Base-by-base conservation (phyloP, 1,140 invertebrate genomes). In the Meloidogyne floridensis region DNA sequence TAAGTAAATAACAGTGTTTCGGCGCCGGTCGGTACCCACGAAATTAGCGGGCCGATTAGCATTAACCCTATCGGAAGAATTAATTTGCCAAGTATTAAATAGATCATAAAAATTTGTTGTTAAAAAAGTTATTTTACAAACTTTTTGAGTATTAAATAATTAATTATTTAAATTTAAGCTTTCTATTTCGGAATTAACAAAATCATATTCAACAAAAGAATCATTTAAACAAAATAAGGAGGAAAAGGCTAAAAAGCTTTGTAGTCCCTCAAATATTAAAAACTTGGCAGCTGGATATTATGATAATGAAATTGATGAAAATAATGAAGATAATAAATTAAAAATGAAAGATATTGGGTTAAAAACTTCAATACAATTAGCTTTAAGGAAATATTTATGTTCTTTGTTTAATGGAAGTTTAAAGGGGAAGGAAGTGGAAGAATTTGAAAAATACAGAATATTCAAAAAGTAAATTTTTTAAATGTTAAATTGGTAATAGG, bases 321-420 rank as follows among this genome's bases (percentile, higher is more conserved):
- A 59, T 15, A 3, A 15, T 4, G 47, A 8, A 13, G n/a, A n/a
- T n/a, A 13, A 59, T 15, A 59, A 59, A 15, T 15, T 59, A 3
- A 3, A 3, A 59, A 59, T 5, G 15, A 59, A 15, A 15, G 13
- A 59, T 2, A 59, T 59, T 65, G 47, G 47, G 7, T 13, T 65
- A n/a, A 65, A 65, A 65, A n/a, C n/a, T n/a, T n/a, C 15, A 65
- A 65, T 65, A 5, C 15, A 65, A n/a, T 65, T 65, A n/a, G 59
- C 15, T 6, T 65, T 65, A 65, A 65, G n/a, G n/a, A 65, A 65
- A 65, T 65, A 65, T 65, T 65, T 65, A n/a, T 65, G 59, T n/a
- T n/a, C 7, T n/a, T 65, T 65, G 2, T 65, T n/a, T n/a, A 65
- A 18, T 6, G n/a, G n/a, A n/a, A 2, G 4, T 47, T 47, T 47